phyloP scores from a whole-genome alignment of 2,113 vertebrate species.

The Cyphomyrus discorhynchus region DNA sequence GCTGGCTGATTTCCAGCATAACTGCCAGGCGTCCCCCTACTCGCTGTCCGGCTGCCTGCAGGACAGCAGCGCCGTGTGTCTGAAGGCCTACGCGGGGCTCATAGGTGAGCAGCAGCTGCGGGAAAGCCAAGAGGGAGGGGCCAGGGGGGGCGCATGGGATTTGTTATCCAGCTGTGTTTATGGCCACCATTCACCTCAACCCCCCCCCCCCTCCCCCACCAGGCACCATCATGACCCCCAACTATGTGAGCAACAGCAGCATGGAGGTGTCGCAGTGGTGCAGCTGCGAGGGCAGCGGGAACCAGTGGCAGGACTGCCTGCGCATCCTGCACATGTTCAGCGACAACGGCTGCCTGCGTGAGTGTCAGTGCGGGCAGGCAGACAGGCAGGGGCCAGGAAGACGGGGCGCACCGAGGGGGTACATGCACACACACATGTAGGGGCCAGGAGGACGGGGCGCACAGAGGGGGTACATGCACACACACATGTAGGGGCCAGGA shows the following conservation, averaged over 20 bases:
- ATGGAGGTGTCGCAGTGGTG: conserved; percentile 81
- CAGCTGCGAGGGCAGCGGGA: conserved; percentile 83
- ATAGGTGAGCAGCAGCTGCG: conserved; percentile 65
- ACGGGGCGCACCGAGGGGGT: not conserved
- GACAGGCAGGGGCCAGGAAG: not conserved
- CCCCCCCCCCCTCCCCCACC: conserved; percentile 31
- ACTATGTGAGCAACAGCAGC: conserved; percentile 82
- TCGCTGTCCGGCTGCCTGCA: conserved; percentile 62
- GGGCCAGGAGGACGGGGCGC: not conserved
- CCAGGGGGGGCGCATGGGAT: not conserved
- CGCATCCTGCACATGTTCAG: conserved; percentile 77
- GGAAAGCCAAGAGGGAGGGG: not conserved
- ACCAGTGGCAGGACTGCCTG: conserved; percentile 83
- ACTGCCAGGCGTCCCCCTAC: conserved; percentile 66
- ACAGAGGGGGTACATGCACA: not conserved
- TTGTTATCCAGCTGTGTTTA: not conserved
- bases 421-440: not conserved
- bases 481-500: not conserved
- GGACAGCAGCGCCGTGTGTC: conserved; percentile 71
- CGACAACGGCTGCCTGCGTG: conserved; percentile 82
- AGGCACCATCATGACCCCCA: conserved; percentile 93
- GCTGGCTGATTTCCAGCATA: conserved; percentile 80
- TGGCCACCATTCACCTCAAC: not conserved
- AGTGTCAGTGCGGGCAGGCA: conserved; percentile 45
- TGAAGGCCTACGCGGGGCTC: conserved; percentile 82